Evolutionary conservation across 2,113 vertebrate species (phyloP), one percentile per base, ranked within the genome.

Genomic region (Rhinolophus ferrumequinum): DNA sequence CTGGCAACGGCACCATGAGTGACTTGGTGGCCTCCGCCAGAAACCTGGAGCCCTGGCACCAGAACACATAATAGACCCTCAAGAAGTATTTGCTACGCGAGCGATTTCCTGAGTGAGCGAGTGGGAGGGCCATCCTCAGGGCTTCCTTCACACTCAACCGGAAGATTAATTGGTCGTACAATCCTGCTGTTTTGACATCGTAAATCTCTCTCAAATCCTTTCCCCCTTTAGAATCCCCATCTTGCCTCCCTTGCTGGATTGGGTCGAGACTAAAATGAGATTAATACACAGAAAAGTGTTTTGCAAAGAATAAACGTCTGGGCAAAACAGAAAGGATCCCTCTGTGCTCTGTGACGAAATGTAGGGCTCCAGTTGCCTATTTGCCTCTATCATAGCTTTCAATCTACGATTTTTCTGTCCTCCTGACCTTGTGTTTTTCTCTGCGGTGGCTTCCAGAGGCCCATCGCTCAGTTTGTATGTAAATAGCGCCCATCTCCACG

Each of bases 131-230:
- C 52, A 73, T 38, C 5, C 66, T 54, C 35, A 38, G 14, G 16
- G 76, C 73, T 62, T 75, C 73, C 56, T 64, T 69, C 75, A 14
- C 67, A 30, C 70, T 77, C 76, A 81, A 33, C 41, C 9, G 50
- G 90, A 92, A 93, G 84, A 96, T 77, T 62, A 95, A 98, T 73
- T 85, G 95, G n/a, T 87, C 79, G 76, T 93, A 79, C 96, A 93
- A 75, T 56, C 79, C 93, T 62, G 80, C 93, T 86, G 75, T 94
- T 70, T 86, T 26, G n/a, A 56, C 76, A 90, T 72, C 80, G 72
- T 79, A 81, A 95, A 96, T 96, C 81, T 94, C 70, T 81, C 90
- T 88, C 47, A 92, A 83, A 94, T 94, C 72, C 88, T 88, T 81
- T 64, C 56, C 89, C 87, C 50, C 47, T 94, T 92, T 91, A 44